These are phyloP conservation scores for Aphidius colemani DNA, from an alignment of 2,888 invertebrate genomes.

Conservation along the genomic window DNA sequence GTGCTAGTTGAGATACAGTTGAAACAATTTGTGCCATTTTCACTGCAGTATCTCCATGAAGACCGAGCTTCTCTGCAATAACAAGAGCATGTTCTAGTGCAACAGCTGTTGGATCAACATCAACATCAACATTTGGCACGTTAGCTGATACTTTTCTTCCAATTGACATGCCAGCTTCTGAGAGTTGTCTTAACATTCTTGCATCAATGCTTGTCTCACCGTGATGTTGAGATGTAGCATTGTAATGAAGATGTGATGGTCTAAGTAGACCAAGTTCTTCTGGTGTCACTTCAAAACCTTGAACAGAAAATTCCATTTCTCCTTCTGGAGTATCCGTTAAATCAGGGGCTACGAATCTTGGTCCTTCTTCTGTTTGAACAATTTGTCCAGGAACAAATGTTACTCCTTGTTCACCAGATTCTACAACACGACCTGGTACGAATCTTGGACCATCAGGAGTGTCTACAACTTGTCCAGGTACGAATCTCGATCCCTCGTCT, in stretches of 20 bases:
- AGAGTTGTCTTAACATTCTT: slow-evolving; percentile 69
- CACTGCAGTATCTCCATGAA: slow-evolving; percentile 56
- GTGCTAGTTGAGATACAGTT: slow-evolving; percentile 53
- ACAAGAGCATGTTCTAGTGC: slow-evolving; percentile 53
- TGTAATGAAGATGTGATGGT: slow-evolving; percentile 53
- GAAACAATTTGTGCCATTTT: slow-evolving; percentile 61
- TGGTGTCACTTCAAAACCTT: slow-evolving; percentile 67
- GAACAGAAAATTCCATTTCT: slow-evolving; percentile 71
- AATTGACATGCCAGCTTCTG: slow-evolving; percentile 72
- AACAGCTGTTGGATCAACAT: slow-evolving; percentile 56
- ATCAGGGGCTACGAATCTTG: slow-evolving; percentile 73
- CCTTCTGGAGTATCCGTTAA: slow-evolving; percentile 70
- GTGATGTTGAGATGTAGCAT: slow-evolving; percentile 51
- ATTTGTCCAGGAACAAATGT: slow-evolving; percentile 63
- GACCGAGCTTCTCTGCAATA: slow-evolving; percentile 54
- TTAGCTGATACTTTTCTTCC: slow-evolving; percentile 69
- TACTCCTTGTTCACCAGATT: slow-evolving; percentile 59
- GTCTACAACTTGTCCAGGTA: slow-evolving; percentile 73
- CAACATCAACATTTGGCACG: slow-evolving; percentile 67
- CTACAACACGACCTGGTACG: slow-evolving; percentile 62
- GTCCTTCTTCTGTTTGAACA: slow-evolving; percentile 62
- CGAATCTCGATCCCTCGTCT: slow-evolving; percentile 63
- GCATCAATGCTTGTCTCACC: slow-evolving; percentile 70
- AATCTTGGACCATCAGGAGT: slow-evolving; percentile 73
- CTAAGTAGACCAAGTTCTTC: slow-evolving; percentile 60